Percentiles rank a stretch among this genome's conserved stretches.
Conservation (phyloP, 2,888 invertebrate species). For the Alitta virens region DNA sequence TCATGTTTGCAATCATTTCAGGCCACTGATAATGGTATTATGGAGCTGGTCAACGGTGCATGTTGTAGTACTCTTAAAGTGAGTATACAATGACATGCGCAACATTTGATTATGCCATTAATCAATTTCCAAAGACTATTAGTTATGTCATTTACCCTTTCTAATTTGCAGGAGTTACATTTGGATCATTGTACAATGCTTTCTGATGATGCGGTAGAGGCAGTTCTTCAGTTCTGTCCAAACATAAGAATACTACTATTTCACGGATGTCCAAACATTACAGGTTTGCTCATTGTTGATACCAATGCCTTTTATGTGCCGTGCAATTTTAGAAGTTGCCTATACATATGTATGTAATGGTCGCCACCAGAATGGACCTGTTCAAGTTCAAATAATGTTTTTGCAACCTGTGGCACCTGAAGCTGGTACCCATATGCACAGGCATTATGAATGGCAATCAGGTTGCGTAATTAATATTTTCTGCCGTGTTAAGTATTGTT, state of each 20-base stretch:
- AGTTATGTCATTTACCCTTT: too few relatives aligned
- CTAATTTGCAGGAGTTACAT: conserved; percentile 44
- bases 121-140: too few relatives aligned
- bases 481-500: too few relatives aligned
- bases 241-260: conserved; percentile 45
- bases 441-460: too few relatives aligned
- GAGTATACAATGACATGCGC: conserved; percentile 13
- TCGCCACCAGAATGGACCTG: too few relatives aligned
- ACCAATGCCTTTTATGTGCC: too few relatives aligned
- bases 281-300: conserved; percentile 46
- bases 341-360: too few relatives aligned
- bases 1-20: conserved; percentile 14
- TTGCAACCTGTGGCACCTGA: too few relatives aligned
- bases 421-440: too few relatives aligned
- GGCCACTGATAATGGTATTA: conserved; percentile 46
- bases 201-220: conserved; percentile 52
- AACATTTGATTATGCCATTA: background rate
- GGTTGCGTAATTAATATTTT: too few relatives aligned
- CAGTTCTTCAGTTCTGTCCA: conserved; percentile 45
- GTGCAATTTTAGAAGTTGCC: too few relatives aligned
- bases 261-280: conserved; percentile 53
- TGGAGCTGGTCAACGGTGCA: conserved; percentile 38
- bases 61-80: conserved; percentile 42
- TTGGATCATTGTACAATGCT: conserved; percentile 43
- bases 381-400: too few relatives aligned